Conservation (phyloP, 2,113 vertebrate species). For the Motacilla tschutschensis region DNA sequence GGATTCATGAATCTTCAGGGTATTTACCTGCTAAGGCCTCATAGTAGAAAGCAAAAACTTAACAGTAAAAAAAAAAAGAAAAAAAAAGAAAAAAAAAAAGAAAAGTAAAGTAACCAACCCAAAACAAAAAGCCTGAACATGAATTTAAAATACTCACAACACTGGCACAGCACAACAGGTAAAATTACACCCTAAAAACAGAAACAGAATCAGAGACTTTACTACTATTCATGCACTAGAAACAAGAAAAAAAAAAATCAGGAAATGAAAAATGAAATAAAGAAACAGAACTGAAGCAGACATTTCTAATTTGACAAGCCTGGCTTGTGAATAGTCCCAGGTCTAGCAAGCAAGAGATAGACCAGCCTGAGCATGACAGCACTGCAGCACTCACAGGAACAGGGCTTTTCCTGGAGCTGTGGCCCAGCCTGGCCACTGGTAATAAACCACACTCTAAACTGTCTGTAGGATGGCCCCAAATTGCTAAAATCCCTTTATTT, state of each 20-base stretch:
- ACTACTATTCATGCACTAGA: slow-evolving; percentile 32
- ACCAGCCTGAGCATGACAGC: not conserved
- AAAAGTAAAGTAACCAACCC: slow-evolving; percentile 28
- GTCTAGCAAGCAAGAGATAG: not conserved
- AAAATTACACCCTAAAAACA: slow-evolving; percentile 77
- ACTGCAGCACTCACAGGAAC: not conserved
- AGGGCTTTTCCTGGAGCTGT: not conserved
- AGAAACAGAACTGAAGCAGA: not conserved
- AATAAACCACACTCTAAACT: not conserved
- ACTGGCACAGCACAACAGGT: slow-evolving; percentile 70
- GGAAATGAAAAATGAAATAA: slow-evolving; percentile 4
- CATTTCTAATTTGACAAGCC: not conserved
- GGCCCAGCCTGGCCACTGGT: not conserved
- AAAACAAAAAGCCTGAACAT: slow-evolving; percentile 38
- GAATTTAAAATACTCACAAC: slow-evolving; percentile 83
- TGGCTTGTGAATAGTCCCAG: not conserved
- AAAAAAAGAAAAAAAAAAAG: not conserved
- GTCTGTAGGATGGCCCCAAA: not conserved
- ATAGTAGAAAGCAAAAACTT: not conserved
- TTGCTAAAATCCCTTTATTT: not conserved
- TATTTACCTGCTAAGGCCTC: not conserved
- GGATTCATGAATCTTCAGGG: not conserved
- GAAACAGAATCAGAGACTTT: slow-evolving; percentile 63
- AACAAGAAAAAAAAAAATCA: slow-evolving; percentile 9
- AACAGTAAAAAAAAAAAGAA: not conserved